A percentile compares a stretch with the other conserved stretches of the same genome.
These are phyloP conservation scores for Vimba vimba DNA, from an alignment of 2,113 vertebrate species.

Conservation along the genomic window DNA sequence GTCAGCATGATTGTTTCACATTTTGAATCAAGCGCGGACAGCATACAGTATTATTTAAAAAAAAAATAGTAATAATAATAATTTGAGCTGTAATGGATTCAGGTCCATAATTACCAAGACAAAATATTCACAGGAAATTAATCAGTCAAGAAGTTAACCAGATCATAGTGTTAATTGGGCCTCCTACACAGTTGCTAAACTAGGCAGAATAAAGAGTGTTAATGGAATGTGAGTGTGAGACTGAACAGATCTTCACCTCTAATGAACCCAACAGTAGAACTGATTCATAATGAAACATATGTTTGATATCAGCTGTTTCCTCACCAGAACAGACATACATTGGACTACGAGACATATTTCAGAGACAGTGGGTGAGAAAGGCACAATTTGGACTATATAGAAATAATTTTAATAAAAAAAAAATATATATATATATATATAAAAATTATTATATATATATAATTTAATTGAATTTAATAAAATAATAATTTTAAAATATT, in stretches of 20 bases:
- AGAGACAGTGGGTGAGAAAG: neutral
- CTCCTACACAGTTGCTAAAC: constrained; percentile 20
- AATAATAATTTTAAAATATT: neutral
- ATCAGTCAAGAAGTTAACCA: constrained; percentile 37
- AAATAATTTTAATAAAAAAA: neutral
- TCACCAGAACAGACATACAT: neutral
- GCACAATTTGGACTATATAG: neutral
- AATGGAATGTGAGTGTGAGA: neutral
- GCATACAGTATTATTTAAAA: constrained; percentile 21
- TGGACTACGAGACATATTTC: neutral
- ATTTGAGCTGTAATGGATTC: constrained; percentile 42
- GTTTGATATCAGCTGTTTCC: neutral
- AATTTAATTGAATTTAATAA: too few relatives aligned
- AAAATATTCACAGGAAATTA: constrained; percentile 16
- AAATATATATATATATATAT: too few relatives aligned
- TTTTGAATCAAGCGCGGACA: neutral
- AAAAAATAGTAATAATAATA: constrained; percentile 29
- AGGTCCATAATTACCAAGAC: constrained; percentile 22
- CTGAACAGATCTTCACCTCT: constrained; percentile 9
- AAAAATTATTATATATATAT: too few relatives aligned
- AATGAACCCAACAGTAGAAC: neutral
- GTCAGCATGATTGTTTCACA: constrained; percentile 34
- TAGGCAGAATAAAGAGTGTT: constrained; percentile 22
- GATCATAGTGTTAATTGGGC: constrained; percentile 7
- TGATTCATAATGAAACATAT: neutral